A percentile compares a stretch with the other conserved stretches of the same genome.
Conservation (phyloP, 2,888 invertebrate genomes). For the Coelopa pilipes region DNA sequence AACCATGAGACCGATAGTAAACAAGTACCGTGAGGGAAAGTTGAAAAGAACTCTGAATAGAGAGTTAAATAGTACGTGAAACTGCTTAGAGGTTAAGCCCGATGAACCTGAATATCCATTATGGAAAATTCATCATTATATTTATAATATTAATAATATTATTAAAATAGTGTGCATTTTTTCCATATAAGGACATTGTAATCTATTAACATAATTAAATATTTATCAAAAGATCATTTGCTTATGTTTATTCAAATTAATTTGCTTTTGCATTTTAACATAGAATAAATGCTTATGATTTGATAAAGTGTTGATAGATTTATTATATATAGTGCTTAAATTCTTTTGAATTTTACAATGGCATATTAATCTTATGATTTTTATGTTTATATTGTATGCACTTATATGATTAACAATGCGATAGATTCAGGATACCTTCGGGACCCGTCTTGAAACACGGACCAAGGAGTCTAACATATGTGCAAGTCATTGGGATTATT, state of each 20-base stretch:
- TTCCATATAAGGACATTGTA: conserved; percentile 70
- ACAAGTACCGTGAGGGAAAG: conserved; percentile 74
- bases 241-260: conserved; percentile 45
- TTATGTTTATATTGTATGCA: conserved; percentile 42
- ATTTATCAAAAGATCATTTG: conserved; percentile 46
- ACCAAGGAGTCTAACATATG: conserved; percentile 79
- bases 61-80: conserved; percentile 19
- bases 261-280: conserved; percentile 43
- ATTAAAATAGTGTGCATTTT: conserved; percentile 63
- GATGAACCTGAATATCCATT: conserved; percentile 70
- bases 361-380: conserved; percentile 42
- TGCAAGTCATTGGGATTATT: conserved; percentile 74
- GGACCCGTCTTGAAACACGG: conserved; percentile 84
- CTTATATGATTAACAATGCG: conserved; percentile 61
- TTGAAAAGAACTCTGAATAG: conserved; percentile 19
- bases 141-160: conserved; percentile 46
- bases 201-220: conserved; percentile 66
- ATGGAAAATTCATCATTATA: conserved; percentile 63
- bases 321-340: conserved; percentile 45
- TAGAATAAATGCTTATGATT: conserved; percentile 46
- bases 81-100: conserved; percentile 68
- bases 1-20: conserved; percentile 74
- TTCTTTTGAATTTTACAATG: conserved; percentile 44
- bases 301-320: conserved; percentile 48
- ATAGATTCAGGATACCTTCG: conserved; percentile 68